phyloP scores from a whole-genome alignment of 2,797 vertebrate species.

The Myripristis murdjan region DNA sequence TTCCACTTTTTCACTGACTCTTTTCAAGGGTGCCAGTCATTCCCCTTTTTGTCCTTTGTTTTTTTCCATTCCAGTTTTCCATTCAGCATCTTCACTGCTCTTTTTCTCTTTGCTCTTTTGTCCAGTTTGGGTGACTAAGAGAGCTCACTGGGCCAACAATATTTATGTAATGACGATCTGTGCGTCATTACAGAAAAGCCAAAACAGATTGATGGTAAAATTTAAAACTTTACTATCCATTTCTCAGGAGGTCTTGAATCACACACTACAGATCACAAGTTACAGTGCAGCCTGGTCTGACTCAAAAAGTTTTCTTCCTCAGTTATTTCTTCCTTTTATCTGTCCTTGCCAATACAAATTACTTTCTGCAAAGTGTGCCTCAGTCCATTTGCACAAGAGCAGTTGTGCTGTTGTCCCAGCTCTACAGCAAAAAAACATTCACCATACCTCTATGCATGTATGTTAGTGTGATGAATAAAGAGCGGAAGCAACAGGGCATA shows the following conservation, averaged over 20 bases:
- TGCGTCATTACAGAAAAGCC: conserved; percentile 5
- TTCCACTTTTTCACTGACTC: conserved; percentile 24
- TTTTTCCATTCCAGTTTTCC: conserved; percentile 1
- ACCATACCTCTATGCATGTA: conserved; percentile 61
- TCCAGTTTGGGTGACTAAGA: not conserved
- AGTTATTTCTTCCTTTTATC: not conserved
- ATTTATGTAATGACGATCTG: conserved; percentile 3
- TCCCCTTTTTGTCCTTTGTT: not conserved
- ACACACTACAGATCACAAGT: not conserved
- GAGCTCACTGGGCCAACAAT: too few relatives aligned
- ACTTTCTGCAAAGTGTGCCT: conserved; percentile 21
- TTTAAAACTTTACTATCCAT: conserved; percentile 16
- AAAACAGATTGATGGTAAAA: conserved; percentile 4
- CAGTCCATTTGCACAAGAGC: conserved; percentile 36
- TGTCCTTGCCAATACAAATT: conserved; percentile 19
- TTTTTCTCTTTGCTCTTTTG: not conserved
- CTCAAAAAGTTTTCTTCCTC: not conserved
- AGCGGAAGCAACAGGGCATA: conserved; percentile 75
- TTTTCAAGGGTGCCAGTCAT: conserved; percentile 7
- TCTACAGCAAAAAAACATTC: conserved; percentile 65
- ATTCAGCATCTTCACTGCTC: not conserved
- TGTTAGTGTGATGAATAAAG: conserved; percentile 72
- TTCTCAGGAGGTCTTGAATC: conserved; percentile 26
- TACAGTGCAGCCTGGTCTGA: not conserved
- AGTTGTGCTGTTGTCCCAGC: conserved; percentile 56